phyloP scores from a whole-genome alignment of 2,797 vertebrate genomes.

The Rhabdomys pumilio region DNA sequence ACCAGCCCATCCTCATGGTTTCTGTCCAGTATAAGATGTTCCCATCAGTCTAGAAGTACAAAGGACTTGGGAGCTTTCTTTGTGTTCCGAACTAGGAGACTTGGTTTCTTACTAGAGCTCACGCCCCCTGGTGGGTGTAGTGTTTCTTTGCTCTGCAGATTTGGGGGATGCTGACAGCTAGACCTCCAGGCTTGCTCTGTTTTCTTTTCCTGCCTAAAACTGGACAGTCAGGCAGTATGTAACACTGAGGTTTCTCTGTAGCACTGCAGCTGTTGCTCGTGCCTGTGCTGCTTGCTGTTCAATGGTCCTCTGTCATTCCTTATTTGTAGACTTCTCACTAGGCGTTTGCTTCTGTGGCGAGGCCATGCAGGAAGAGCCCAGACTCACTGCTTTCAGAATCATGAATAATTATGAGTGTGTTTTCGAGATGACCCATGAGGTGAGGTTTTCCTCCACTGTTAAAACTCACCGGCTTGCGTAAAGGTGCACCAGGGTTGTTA shows the following conservation, averaged over 20 bases:
- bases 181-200: neutral
- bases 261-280: neutral
- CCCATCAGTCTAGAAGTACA: neutral
- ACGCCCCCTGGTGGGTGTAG: no score
- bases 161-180: neutral
- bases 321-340: neutral
- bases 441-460: neutral
- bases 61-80: neutral
- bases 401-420: neutral
- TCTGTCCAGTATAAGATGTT: neutral
- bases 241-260: no score
- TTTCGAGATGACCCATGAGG: neutral
- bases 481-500: neutral
- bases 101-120: neutral
- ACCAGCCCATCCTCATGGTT: neutral
- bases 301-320: neutral
- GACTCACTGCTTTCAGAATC: neutral
- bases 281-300: neutral
- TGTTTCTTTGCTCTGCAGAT: neutral
- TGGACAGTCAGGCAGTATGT: neutral
- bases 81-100: neutral
- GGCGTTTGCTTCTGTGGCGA: neutral
- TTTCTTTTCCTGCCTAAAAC: neutral
- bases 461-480: neutral
- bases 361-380: neutral